Evolutionary conservation across 2,888 invertebrate species (phyloP).

Genomic region (Lacanobia oleracea): DNA sequence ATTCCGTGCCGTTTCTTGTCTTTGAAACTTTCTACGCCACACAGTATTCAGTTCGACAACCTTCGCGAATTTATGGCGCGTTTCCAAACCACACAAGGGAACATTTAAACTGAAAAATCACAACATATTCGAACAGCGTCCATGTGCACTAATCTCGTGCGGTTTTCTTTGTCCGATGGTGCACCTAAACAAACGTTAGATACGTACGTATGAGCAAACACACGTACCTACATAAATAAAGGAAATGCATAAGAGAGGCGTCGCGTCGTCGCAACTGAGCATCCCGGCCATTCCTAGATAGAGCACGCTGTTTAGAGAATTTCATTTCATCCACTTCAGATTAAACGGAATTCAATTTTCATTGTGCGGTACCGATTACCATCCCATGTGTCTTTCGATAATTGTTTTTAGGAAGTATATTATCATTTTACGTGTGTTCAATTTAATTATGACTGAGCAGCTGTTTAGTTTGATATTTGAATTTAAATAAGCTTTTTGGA

Average conservation of each 20-base stretch:
- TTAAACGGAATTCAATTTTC: conserved; percentile 84
- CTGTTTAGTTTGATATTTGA: neutral
- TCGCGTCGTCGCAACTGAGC: conserved; percentile 69
- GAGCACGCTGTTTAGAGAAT: conserved; percentile 85
- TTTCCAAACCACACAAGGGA: conserved; percentile 48
- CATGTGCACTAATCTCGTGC: conserved; percentile 52
- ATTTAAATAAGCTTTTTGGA: neutral
- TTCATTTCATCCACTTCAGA: conserved; percentile 82
- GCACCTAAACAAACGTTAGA: conserved; percentile 49
- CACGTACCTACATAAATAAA: conserved; percentile 65
- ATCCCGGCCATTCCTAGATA: conserved; percentile 81
- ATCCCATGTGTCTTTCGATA: conserved; percentile 28
- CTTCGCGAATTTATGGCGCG: conserved; percentile 25
- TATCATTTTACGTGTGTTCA: neutral
- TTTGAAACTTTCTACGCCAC: conserved; percentile 3
- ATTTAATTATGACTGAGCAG: neutral
- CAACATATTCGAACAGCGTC: conserved; percentile 33
- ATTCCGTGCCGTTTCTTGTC: conserved; percentile 11
- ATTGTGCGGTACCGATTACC: conserved; percentile 72
- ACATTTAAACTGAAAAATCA: conserved; percentile 45
- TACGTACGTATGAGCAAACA: conserved; percentile 64
- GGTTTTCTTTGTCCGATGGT: conserved; percentile 56
- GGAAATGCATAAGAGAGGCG: conserved; percentile 73
- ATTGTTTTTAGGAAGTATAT: conserved; percentile 4
- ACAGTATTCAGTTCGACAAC: conserved; percentile 20